Percentiles rank a stretch among this genome's conserved stretches.
These are phyloP conservation scores for Rhynchonema sp. DNA, from an alignment of 2,888 invertebrate genomes.

Conservation along the genomic window DNA sequence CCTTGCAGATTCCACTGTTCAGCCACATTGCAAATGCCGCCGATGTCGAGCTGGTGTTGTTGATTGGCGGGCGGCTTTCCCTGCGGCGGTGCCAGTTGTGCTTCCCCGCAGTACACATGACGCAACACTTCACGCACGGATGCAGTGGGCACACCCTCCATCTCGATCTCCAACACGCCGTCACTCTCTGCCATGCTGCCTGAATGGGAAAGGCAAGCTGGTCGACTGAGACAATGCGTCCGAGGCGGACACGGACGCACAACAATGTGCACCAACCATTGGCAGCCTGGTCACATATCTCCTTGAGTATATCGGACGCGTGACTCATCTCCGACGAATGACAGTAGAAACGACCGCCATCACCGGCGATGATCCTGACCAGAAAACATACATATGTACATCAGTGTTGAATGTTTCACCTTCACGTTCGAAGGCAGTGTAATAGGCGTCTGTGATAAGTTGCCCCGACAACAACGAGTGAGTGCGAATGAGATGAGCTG, in stretches of 20 bases:
- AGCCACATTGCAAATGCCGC: not conserved
- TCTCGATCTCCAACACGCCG: not conserved
- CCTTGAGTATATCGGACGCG: not conserved
- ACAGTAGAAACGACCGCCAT: not conserved
- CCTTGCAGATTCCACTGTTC: not conserved
- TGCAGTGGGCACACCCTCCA: not conserved
- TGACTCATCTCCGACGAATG: not conserved
- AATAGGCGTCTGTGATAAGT: no score
- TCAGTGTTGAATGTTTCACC: no score
- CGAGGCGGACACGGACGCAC: not conserved
- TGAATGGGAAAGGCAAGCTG: no score
- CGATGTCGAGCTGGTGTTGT: not conserved
- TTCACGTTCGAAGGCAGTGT: no score
- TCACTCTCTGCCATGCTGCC: not conserved
- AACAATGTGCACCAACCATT: not conserved
- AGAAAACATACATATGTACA: no score
- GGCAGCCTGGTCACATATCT: not conserved
- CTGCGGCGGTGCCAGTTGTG: not conserved
- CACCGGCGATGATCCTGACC: not conserved
- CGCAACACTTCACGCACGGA: slow-evolving; percentile 1
- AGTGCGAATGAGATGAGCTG: no score
- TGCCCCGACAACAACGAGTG: no score
- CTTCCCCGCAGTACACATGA: not conserved
- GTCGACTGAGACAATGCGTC: not conserved
- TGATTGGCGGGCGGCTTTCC: not conserved